Base-by-base conservation (phyloP, 2,888 invertebrate genomes). In the Escarpia spicata region DNA sequence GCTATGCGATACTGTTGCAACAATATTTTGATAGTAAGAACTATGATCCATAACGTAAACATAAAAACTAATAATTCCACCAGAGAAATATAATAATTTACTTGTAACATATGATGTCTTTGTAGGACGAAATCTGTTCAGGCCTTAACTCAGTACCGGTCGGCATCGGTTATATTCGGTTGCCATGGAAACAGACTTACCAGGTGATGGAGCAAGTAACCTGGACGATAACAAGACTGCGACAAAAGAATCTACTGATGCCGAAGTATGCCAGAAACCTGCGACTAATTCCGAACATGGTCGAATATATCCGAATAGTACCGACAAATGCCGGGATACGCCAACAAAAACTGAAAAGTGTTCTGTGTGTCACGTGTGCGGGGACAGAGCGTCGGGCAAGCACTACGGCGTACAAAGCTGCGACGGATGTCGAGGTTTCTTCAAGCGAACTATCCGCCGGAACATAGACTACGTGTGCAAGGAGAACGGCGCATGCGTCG, bases 401-500 rank as follows among this genome's bases (percentile, higher is more conserved):
- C 97, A 97, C 94, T 97, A 97, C 94, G 97, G 97, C 9, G 97
- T 97, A 4, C 95, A 96, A 92, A 96, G 96, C 93, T 97, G 97
- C 94, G 97, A 97, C 94, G 97, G 97, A 0, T 97, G 97, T 93
- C 97, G 99, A 92, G 99, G 99, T 6, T 99, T 99, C 97, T 99
- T 99, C 97, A 99, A 99, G 96, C 97, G 99, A 94, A 98, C 98
- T 96, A 98, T 99, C 95, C 97, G 99, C 96, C 95, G 98, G 95
- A 98, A 98, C 96, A 97, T 98, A 95, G 98, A 98, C 96, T 99
- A 99, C 97, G 97, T 98, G 9, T 99, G 99, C 97, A 99, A 99
- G 96, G 99, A 99, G 96, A 98, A 97, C 94, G 98, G 98, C 0
- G 97, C 97, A 0, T 99, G 99, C 95, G 97, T 98, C 4, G 98